Base-by-base conservation (phyloP, 1,140 invertebrate genomes). In the Drosophila kohkoa region DNA sequence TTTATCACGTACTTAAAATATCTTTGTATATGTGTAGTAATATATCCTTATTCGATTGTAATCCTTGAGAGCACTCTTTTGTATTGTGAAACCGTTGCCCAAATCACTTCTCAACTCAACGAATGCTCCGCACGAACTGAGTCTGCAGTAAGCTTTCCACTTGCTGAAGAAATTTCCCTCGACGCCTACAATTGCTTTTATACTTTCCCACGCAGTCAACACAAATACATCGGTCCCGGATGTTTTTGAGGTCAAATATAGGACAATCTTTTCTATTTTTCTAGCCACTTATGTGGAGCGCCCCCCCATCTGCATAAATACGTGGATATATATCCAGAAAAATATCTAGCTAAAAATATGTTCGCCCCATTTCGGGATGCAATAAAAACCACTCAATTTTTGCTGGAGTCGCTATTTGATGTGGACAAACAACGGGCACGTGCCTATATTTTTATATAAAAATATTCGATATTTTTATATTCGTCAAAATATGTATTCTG, bases 121-220 rank as follows among this genome's bases (percentile, higher is more conserved):
- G 81, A 79, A 71, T 81, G 85, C 72, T 81, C 48, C 67, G 67
- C 78, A 81, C 58, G 65, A 80, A 89, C 85, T 89, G 85, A 89
- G 72, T 66, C 57, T 43, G 66, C 25, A 73, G 65, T 76, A 74
- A 79, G 73, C 55, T 85, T 68, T 64, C 28, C 62, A 75, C 62
- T 79, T 72, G 79, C 75, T 71, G 60, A 89, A 89, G 85, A 89
- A 89, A 89, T 79, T 81, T 89, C 68, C 72, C 46, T 11, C 78
- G 85, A 89, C 85, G 85, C 86, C 85, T 89, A 89, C 86, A 89
- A 89, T 81, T 89, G 69, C 75, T 79, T 85, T 89, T 85, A 76
- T 81, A 85, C 81, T 85, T 89, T 89, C 75, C 74, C 83, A 77
- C 77, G 83, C 73, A 65, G 52, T 68, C 68, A 67, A 77, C 67